Evolutionary conservation across 2,888 invertebrate genomes (phyloP).

Genomic region (Leptura quadrifasciata): DNA sequence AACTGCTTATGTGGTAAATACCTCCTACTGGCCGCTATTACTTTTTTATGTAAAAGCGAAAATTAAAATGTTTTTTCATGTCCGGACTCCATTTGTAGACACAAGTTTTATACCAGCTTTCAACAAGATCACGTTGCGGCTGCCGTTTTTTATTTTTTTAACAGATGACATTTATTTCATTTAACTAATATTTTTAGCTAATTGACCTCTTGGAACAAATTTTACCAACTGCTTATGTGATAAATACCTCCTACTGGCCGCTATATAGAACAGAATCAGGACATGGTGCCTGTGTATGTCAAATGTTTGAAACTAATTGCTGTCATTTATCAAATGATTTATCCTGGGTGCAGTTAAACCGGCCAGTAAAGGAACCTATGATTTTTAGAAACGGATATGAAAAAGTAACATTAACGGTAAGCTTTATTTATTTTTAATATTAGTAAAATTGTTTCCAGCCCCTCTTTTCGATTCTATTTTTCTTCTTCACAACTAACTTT

Average conservation of each 20-base stretch:
- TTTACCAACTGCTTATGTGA: slow-evolving; percentile 53
- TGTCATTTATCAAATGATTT: not conserved
- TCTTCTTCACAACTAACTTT: no score
- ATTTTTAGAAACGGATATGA: slow-evolving; percentile 21
- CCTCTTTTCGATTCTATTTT: no score
- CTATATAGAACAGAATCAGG: slow-evolving; percentile 41
- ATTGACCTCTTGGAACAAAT: slow-evolving; percentile 50
- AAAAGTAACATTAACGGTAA: slow-evolving; percentile 32
- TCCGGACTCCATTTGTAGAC: no score
- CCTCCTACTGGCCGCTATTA: slow-evolving; percentile 53
- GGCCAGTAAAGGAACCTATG: slow-evolving; percentile 12
- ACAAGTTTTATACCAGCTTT: no score
- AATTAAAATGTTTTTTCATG: no score
- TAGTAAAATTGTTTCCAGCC: no score
- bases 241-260: slow-evolving; percentile 53
- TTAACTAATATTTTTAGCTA: slow-evolving; percentile 62
- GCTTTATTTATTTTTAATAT: not conserved
- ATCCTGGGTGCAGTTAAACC: slow-evolving; percentile 24
- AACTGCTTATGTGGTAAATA: slow-evolving; percentile 52
- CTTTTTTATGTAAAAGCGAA: no score
- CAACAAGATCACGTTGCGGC: no score
- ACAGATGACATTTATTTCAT: no score
- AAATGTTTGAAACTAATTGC: slow-evolving; percentile 38
- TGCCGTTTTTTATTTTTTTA: no score
- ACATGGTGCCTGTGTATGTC: slow-evolving; percentile 40